Percentiles rank a stretch among this genome's conserved stretches.
Conservation (phyloP, 2,888 invertebrate species). For the Muscina levida region DNA sequence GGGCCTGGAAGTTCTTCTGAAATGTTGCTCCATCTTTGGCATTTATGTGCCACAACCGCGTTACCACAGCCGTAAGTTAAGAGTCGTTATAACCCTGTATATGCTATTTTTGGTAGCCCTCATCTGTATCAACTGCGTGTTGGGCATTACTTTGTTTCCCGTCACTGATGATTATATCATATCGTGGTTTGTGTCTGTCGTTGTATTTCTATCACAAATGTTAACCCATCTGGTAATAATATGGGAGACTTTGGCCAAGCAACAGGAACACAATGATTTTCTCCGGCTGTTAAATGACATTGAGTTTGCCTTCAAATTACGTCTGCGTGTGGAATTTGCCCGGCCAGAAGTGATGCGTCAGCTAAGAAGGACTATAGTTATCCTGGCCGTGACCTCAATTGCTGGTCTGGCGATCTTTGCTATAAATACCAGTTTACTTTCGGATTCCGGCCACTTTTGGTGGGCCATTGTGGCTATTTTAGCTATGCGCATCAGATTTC, state of each 20-base stretch:
- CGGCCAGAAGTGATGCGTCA: neutral
- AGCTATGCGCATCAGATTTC: slow-evolving; percentile 55
- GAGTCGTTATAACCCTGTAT: slow-evolving; percentile 24
- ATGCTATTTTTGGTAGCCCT: slow-evolving; percentile 30
- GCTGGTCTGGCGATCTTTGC: slow-evolving; percentile 28
- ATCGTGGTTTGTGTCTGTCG: slow-evolving; percentile 59
- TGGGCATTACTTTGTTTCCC: slow-evolving; percentile 39
- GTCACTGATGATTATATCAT: slow-evolving; percentile 49
- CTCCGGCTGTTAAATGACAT: slow-evolving; percentile 48
- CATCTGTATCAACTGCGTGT: slow-evolving; percentile 21
- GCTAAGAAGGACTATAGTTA: neutral
- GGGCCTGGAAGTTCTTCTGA: slow-evolving; percentile 38
- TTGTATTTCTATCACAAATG: slow-evolving; percentile 57
- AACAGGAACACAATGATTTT: slow-evolving; percentile 57
- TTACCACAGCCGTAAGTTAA: slow-evolving; percentile 1
- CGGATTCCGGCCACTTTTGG: slow-evolving; percentile 36
- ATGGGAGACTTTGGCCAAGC: slow-evolving; percentile 56
- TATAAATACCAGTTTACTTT: neutral
- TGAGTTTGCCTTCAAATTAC: slow-evolving; percentile 54
- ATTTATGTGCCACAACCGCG: slow-evolving; percentile 31
- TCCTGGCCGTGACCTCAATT: slow-evolving; percentile 13
- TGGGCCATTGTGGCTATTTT: slow-evolving; percentile 55
- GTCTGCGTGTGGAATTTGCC: slow-evolving; percentile 42
- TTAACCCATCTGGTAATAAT: slow-evolving; percentile 59
- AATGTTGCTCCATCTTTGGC: slow-evolving; percentile 56